phyloP scores from a whole-genome alignment of 2,888 invertebrate genomes.

The Ichneumoninae sp. region DNA sequence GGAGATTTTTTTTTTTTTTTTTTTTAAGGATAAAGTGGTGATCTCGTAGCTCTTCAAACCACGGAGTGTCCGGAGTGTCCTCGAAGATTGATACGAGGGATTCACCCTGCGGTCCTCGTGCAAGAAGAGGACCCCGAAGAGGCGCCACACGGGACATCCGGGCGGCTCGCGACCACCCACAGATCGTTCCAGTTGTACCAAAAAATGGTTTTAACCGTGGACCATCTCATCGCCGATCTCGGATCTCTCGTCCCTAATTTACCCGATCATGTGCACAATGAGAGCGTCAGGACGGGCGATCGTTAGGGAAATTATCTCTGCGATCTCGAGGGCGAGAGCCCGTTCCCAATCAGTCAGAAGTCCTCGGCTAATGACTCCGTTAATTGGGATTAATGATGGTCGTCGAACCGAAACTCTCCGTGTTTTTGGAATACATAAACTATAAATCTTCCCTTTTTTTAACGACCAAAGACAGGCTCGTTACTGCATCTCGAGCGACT shows the following conservation, averaged over 20 bases:
- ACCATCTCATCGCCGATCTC: slow-evolving; percentile 17
- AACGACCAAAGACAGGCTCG: background rate
- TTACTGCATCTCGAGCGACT: background rate
- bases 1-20: background rate
- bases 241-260: slow-evolving; percentile 24
- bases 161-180: slow-evolving; percentile 55
- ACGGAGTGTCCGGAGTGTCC: slow-evolving; percentile 36
- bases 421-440: background rate
- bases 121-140: slow-evolving; percentile 23
- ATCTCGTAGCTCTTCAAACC: slow-evolving; percentile 38
- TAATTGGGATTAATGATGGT: slow-evolving; percentile 27
- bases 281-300: background rate
- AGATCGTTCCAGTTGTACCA: slow-evolving; percentile 36
- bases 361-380: slow-evolving; percentile 21
- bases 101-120: background rate
- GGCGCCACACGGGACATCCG: slow-evolving; percentile 50
- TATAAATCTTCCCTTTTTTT: background rate
- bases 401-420: background rate
- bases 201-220: slow-evolving; percentile 38
- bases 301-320: slow-evolving; percentile 15
- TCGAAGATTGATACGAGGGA: slow-evolving; percentile 27
- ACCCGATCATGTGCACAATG: background rate
- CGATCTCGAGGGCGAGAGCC: background rate
- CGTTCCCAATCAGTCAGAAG: slow-evolving; percentile 13
- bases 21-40: background rate